Base-by-base conservation (phyloP, 2,888 invertebrate species). In the Erebia palarica region DNA sequence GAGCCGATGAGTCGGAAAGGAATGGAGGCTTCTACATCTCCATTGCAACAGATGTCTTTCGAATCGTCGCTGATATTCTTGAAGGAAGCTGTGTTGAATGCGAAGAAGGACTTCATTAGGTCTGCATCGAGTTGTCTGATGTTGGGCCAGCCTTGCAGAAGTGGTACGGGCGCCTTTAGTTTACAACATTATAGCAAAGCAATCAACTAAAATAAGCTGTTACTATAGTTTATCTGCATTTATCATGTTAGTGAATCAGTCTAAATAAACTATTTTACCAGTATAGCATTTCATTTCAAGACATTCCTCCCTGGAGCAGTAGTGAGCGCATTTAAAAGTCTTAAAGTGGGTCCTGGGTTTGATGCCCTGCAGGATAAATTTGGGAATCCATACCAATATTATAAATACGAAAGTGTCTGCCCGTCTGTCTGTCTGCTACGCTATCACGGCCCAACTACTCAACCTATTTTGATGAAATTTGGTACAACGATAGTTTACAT, bases 21-120 rank as follows among this genome's bases (percentile, higher is more conserved):
- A 10, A 98, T 99, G 96, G 96, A 96, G 78, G 95, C 96, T 65
- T 97, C 96, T n/a, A 94, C 98, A 0, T 99, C 99, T 0, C 98
- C 99, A 0, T 88, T 99, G 18, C 99, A 99, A 86, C 98, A 99
- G 90, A 99, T 99, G 97, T 98, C 98, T 0, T 99, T 99, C 84
- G 99, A 99, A 86, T 97, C 99, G 1, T 97, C 98, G 3, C 91
- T 98, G 74, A 95, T 95, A 77, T 99, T 99, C 86, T 91, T 99
- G 75, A 96, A 95, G 79, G 96, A 95, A 69, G 97, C 98, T 0
- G 95, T 97, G 0, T 87, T 95, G 84, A 84, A 93, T 94, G 96
- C 96, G 1, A 96, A 96, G 81, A 88, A 86, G 51, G 99, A 99
- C 86, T 92, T 94, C 75, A 89, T 99, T 21, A 91, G 94, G 47